Evolutionary conservation across 2,797 vertebrate species (phyloP).

Genomic region (Neopelma chrysocephalum): DNA sequence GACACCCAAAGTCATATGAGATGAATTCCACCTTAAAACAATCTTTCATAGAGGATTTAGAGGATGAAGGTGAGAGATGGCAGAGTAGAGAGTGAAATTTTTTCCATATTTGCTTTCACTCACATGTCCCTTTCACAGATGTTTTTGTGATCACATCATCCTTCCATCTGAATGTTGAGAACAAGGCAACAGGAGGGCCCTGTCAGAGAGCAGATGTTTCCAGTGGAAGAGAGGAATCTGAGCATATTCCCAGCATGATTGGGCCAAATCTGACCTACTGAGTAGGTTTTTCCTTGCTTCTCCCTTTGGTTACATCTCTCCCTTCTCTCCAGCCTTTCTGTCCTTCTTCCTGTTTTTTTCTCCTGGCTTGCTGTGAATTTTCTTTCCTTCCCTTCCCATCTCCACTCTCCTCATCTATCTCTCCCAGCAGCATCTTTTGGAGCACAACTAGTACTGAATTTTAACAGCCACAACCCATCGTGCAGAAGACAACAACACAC

Average conservation of each 20-base stretch:
- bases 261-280: neutral
- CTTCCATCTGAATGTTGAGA: neutral
- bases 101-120: neutral
- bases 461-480: neutral
- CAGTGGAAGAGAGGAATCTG: neutral
- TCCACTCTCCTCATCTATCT: neutral
- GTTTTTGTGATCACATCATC: neutral
- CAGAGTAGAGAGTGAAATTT: neutral
- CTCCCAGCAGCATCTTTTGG: neutral
- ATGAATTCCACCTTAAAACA: neutral
- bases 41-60: neutral
- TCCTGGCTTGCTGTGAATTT: neutral
- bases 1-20: neutral
- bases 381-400: neutral
- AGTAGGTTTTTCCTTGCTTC: neutral
- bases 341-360: neutral
- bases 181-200: neutral
- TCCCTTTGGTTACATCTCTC: neutral
- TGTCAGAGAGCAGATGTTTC: neutral
- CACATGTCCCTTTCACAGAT: neutral
- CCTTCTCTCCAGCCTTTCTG: neutral
- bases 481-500: neutral
- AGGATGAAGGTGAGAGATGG: neutral
- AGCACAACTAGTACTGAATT: neutral
- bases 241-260: neutral